Evolutionary conservation across 2,888 invertebrate species (phyloP).

Genomic region (Stenichneumon culpator): DNA sequence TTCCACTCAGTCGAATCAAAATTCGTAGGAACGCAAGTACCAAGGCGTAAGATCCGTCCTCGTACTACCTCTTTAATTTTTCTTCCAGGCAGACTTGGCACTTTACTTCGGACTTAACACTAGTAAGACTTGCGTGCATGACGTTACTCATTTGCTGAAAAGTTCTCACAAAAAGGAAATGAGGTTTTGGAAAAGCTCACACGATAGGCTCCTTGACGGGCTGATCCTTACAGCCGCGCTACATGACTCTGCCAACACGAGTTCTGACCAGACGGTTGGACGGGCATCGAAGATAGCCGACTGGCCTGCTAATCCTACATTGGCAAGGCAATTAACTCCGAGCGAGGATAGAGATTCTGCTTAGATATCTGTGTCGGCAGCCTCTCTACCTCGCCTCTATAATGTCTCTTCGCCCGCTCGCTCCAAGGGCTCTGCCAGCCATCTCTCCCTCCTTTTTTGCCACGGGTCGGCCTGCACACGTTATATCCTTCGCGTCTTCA

Average conservation of each 20-base stretch:
- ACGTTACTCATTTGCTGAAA: neutral
- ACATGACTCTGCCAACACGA: constrained; percentile 52
- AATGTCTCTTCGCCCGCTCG: constrained; percentile 47
- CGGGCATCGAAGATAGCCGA: constrained; percentile 59
- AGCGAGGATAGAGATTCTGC: constrained; percentile 75
- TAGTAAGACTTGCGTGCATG: neutral
- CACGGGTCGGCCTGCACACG: constrained; percentile 28
- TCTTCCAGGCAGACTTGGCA: neutral
- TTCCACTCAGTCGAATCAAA: constrained; percentile 66
- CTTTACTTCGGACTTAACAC: neutral
- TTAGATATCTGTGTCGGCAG: constrained; percentile 70
- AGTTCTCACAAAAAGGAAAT: neutral
- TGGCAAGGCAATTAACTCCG: constrained; percentile 81
- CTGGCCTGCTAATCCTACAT: constrained; percentile 78
- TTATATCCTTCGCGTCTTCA: constrained; percentile 33
- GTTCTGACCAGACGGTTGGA: constrained; percentile 63
- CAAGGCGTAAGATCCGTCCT: constrained; percentile 18
- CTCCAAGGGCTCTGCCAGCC: constrained; percentile 6
- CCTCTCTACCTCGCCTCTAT: constrained; percentile 51
- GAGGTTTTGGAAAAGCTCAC: neutral
- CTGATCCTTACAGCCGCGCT: neutral
- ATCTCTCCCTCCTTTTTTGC: constrained; percentile 15
- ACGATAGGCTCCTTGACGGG: neutral
- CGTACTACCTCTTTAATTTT: constrained; percentile 29
- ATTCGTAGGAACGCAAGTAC: constrained; percentile 55